Evolutionary conservation across 2,113 vertebrate genomes (phyloP).

Genomic region (Climacteris rufus): DNA sequence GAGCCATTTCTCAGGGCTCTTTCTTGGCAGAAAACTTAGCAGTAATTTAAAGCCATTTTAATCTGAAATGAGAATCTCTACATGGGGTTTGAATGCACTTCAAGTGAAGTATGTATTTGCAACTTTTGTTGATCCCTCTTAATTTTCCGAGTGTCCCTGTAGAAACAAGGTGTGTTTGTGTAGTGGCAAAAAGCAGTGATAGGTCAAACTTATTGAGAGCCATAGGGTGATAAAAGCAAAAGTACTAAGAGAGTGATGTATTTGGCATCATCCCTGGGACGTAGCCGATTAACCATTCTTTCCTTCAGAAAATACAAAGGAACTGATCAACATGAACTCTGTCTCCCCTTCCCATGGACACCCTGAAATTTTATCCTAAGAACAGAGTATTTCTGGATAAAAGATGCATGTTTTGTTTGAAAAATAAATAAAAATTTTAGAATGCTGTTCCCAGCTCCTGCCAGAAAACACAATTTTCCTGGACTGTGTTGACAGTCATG

Average conservation of each 20-base stretch:
- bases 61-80: conserved; percentile 59
- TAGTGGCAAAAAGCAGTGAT: neutral
- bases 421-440: neutral
- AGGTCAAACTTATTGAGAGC: neutral
- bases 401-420: neutral
- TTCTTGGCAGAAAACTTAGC: conserved; percentile 40
- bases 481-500: neutral
- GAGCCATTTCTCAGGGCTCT: conserved; percentile 15
- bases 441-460: neutral
- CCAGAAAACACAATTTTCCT: neutral
- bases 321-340: neutral
- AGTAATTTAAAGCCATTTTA: conserved; percentile 59
- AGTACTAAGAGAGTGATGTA: neutral
- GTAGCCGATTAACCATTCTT: neutral
- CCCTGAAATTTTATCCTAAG: neutral
- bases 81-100: conserved; percentile 30
- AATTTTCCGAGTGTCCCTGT: neutral
- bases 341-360: neutral
- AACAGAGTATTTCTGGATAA: neutral
- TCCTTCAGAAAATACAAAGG: neutral
- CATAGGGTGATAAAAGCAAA: neutral
- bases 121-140: conserved; percentile 43
- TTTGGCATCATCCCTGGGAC: neutral
- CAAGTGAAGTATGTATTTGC: conserved; percentile 27
- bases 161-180: neutral